Evolutionary conservation across 2,113 vertebrate species (phyloP).

Genomic region (Peromyscus maniculatus): DNA sequence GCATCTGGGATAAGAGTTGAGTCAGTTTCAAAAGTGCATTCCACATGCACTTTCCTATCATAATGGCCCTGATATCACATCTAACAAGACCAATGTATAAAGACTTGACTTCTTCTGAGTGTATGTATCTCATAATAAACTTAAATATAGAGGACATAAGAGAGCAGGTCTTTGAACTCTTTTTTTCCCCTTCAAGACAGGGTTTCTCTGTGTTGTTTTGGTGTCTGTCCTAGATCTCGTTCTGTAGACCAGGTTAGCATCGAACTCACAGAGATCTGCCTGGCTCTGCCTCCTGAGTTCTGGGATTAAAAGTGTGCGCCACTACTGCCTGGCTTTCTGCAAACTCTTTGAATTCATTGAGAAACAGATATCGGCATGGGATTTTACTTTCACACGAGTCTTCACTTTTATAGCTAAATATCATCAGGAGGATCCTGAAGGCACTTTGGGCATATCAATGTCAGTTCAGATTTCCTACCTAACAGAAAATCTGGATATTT

Average conservation of each 20-base stretch:
- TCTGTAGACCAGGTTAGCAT: no score
- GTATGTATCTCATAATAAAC: neutral
- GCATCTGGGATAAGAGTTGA: neutral
- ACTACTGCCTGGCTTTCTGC: neutral
- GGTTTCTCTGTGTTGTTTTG: no score
- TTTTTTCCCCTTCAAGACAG: no score
- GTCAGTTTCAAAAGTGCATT: neutral
- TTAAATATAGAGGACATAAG: neutral
- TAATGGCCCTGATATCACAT: neutral
- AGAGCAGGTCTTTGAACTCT: neutral
- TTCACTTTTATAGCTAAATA: neutral
- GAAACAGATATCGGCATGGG: neutral
- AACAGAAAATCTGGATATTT: neutral
- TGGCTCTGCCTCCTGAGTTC: no score
- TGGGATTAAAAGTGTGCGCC: no score
- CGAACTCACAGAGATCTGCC: no score
- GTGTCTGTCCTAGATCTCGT: no score
- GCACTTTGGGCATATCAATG: neutral
- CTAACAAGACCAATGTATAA: neutral
- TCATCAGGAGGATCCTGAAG: neutral
- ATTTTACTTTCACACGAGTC: neutral
- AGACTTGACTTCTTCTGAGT: neutral
- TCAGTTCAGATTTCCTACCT: neutral
- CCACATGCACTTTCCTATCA: neutral
- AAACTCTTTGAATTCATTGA: neutral